Evolutionary conservation across 2,113 vertebrate species (phyloP).

Genomic region (Callospermophilus lateralis): DNA sequence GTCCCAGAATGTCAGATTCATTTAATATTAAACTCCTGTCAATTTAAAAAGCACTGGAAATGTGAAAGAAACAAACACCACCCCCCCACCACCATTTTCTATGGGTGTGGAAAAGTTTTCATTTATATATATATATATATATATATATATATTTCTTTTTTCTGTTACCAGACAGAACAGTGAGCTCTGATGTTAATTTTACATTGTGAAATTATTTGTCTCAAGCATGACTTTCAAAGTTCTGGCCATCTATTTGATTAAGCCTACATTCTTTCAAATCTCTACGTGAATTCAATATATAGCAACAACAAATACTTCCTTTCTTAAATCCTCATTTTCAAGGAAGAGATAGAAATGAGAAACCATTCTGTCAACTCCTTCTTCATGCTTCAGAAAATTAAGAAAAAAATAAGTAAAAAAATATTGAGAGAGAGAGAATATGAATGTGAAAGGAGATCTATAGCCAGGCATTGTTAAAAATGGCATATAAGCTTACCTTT

Average conservation of each 20-base stretch:
- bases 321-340: background rate
- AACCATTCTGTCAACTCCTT: background rate
- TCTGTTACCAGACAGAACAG: background rate
- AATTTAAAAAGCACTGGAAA: conserved; percentile 61
- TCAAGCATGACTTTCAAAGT: conserved; percentile 60
- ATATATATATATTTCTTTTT: background rate
- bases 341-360: background rate
- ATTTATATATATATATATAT: background rate
- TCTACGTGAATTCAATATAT: background rate
- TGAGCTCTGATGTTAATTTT: conserved; percentile 27
- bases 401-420: background rate
- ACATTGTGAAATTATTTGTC: conserved; percentile 64
- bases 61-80: conserved; percentile 24
- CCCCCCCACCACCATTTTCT: background rate
- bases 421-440: background rate
- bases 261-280: background rate
- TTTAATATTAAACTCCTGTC: conserved; percentile 73
- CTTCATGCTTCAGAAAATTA: background rate
- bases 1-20: conserved; percentile 48
- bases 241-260: conserved; percentile 39
- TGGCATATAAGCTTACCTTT: background rate
- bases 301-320: background rate
- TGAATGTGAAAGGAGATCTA: background rate
- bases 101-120: background rate
- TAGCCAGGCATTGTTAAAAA: background rate